Base-by-base conservation (phyloP, 2,888 invertebrate species). In the Lomographa bimaculata region DNA sequence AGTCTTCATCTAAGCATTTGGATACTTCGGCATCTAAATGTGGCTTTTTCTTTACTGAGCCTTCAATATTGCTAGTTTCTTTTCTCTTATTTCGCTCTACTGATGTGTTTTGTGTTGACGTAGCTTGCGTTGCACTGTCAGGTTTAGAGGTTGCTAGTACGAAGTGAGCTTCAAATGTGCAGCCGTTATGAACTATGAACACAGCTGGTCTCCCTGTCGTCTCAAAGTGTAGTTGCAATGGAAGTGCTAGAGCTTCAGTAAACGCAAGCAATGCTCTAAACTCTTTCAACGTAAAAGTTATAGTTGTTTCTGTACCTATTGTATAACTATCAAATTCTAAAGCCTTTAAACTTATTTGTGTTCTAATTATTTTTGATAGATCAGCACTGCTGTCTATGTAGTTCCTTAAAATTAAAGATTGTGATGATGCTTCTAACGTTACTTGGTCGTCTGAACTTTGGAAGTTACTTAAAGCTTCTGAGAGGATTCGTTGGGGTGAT, bases 251-350 rank as follows among this genome's bases (percentile, higher is more conserved):
- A 1, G 91, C 90, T 76, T 97, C 97, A 0, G 96, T 94, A 81
- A 97, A 96, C 10, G 91, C 82, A 9, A 97, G 77, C 7, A 96
- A 90, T 1, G 97, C 95, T 69, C 94, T 87, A 38, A 97, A 92
- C 67, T 97, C 97, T 74, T 95, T 96, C 32, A 97, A 80, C 48
- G 96, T 95, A 77, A 97, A 97, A 51, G 97, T 97, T 14, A 97
- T 91, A 9, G 91, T 90, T 0, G 94, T 92, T 56, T 94, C 93
- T 33, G 90, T 74, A 1, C 81, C 89, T 57, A 95, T 91, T 39
- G 74, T 78, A 63, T 93, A 96, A 30, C 89, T 85, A 43, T 92
- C 92, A 90, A 96, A 96, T 75, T 96, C 96, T 24, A 91, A 90
- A 1, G 92, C 85, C 49, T 92, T 93, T 14, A 97, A 79, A 36